These are phyloP conservation scores for Diorhabda carinulata DNA, from an alignment of 1,140 invertebrate species.

Conservation along the genomic window DNA sequence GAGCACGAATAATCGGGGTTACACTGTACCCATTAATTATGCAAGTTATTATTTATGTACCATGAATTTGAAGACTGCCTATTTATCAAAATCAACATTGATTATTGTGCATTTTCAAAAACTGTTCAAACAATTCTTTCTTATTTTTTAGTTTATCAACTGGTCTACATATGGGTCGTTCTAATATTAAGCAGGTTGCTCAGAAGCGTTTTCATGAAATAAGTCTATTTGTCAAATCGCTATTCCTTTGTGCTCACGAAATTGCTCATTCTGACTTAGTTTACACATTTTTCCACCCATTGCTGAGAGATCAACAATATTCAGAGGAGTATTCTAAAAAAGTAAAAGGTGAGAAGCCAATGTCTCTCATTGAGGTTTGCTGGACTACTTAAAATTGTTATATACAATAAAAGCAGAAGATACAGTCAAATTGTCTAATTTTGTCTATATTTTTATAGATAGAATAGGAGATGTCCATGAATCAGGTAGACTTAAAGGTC, in stretches of 20 bases:
- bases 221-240: conserved; percentile 77
- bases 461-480: conserved; percentile 28
- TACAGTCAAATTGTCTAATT: too few species aligned
- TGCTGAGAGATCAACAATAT: conserved; percentile 86
- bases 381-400: too few species aligned
- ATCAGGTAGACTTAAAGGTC: conserved; percentile 42
- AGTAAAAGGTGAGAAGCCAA: conserved; percentile 56
- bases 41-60: too few species aligned
- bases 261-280: conserved; percentile 94
- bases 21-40: too few species aligned
- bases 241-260: conserved; percentile 86
- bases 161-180: conserved; percentile 80
- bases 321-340: conserved; percentile 60
- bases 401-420: too few species aligned
- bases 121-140: background rate
- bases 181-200: conserved; percentile 92
- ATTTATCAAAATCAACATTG: background rate
- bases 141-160: conserved; percentile 61
- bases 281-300: conserved; percentile 96
- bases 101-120: background rate
- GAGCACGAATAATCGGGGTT: too few species aligned
- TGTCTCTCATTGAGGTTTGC: too few species aligned
- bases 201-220: conserved; percentile 84
- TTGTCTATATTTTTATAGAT: conserved; percentile 20
- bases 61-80: too few species aligned